phyloP scores from a whole-genome alignment of 1,140 invertebrate genomes.

The Caenorhabditis remanei region DNA sequence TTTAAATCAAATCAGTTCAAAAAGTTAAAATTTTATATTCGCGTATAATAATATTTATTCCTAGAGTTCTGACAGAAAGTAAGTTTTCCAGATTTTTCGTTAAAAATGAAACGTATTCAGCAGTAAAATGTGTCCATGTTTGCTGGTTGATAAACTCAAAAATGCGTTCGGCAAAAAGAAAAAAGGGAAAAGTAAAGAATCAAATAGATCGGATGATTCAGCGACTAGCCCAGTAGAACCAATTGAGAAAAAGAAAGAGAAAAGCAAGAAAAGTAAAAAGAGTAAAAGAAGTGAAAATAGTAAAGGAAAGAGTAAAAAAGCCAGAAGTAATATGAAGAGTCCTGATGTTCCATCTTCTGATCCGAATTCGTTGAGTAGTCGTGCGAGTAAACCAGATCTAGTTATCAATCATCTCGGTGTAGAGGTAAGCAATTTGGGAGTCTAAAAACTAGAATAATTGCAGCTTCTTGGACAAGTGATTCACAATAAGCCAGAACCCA shows the following conservation, averaged over 20 bases:
- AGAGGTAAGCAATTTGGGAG: background rate
- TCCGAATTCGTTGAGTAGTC: background rate
- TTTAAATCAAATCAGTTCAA: too few species aligned
- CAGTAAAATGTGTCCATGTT: constrained; percentile 28
- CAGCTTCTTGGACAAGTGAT: constrained; percentile 6
- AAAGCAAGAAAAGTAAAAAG: constrained; percentile 5
- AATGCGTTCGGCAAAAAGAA: constrained; percentile 1
- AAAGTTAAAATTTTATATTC: too few species aligned
- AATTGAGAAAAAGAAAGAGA: background rate
- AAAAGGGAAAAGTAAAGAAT: background rate
- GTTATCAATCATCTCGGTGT: background rate
- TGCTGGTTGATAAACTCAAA: constrained; percentile 17
- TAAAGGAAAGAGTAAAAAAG: constrained; percentile 2
- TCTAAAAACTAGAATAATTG: background rate
- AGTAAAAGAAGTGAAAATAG: constrained; percentile 2
- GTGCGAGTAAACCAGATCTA: background rate
- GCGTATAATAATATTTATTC: too few species aligned
- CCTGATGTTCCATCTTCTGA: background rate
- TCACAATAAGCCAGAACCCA: constrained; percentile 1
- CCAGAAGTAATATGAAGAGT: background rate
- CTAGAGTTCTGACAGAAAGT: background rate
- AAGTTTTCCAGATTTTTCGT: background rate
- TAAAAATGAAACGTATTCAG: background rate
- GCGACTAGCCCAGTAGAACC: background rate
- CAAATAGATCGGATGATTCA: background rate